Percentiles rank a stretch among this genome's conserved stretches.
Conservation (phyloP, 2,113 vertebrate species). For the Hemicordylus capensis region DNA sequence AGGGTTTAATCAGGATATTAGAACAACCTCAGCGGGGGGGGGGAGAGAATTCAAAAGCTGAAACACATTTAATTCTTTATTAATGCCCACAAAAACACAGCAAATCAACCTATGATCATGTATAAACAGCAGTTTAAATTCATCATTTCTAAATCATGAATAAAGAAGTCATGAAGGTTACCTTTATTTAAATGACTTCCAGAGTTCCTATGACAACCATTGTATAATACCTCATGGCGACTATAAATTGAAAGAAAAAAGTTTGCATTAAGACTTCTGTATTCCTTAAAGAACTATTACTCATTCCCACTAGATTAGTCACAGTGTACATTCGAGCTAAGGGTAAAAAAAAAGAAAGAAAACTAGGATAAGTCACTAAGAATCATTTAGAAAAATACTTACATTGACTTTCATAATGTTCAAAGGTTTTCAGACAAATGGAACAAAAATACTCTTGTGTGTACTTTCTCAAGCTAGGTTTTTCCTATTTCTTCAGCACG, state of each 20-base stretch:
- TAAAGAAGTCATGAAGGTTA: conserved; percentile 64
- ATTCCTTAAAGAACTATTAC: conserved; percentile 70
- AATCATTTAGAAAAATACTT: conserved; percentile 51
- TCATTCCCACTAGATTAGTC: conserved; percentile 59
- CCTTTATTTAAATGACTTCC: conserved; percentile 44
- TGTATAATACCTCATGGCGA: conserved; percentile 62
- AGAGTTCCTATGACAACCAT: conserved; percentile 62
- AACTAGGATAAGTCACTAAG: conserved; percentile 45
- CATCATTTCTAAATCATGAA: conserved; percentile 71
- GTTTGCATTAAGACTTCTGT: conserved; percentile 56
- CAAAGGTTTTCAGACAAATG: conserved; percentile 63
- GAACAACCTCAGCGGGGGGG: conserved; percentile 18
- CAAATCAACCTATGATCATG: conserved; percentile 55
- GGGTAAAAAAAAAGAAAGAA: conserved; percentile 29
- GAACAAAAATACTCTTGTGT: conserved; percentile 49
- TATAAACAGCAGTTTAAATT: conserved; percentile 60
- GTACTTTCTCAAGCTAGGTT: conserved; percentile 51
- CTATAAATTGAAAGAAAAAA: conserved; percentile 57
- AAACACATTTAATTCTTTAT: conserved; percentile 52
- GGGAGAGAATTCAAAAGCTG: not conserved
- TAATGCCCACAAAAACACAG: conserved; percentile 52
- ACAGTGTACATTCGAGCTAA: conserved; percentile 43
- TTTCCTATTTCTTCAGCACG: conserved; percentile 51
- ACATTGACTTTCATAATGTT: conserved; percentile 36
- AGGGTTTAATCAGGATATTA: conserved; percentile 22